Base-by-base conservation (phyloP, 2,888 invertebrate species). In the Sthenelais limicola region DNA sequence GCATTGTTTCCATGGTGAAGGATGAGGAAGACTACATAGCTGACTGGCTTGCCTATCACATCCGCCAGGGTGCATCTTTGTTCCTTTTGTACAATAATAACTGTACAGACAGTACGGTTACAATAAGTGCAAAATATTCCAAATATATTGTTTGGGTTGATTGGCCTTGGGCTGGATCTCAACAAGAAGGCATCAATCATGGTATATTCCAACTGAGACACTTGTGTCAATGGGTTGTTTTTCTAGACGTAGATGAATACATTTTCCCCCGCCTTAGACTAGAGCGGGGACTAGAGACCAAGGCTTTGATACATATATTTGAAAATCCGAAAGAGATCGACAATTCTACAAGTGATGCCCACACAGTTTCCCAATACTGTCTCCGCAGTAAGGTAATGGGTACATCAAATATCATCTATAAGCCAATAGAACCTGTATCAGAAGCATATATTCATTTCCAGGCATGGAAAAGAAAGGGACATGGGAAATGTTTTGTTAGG, bases 11-110 rank as follows among this genome's bases (percentile, higher is more conserved):
- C 18, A 52, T 52, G 52, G 24, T 52, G 52, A 52, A 52, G 52
- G 24, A 52, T 52, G 52, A 52, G 15, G 5, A 52, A 30, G 26
- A 15, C 12, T 12, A 24, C 28, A 52, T 52, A 28, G 52, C 52
- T 21, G 52, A 52, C n/a, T 52, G 52, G 52, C 24, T 52, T 28
- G 52, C 24, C 7, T 52, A 52, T 30, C 52, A 52, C 52, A n/a
- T 52, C 21, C 24, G 52, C 15, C 52, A 52, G 24, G 52, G 52
- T 28, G 52, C 30, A 30, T 26, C 5, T 2, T 15, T 24, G 12
- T 52, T 52, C 24, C 21, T 52, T 12, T 15, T 52, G 28, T 52
- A 52, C 52, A 2, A 52, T 30, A 52, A 52, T 30, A 52, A 52
- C 52, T 28, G 52, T 30, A 52, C 52, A 28, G 52, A 52, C 26